phyloP scores from a whole-genome alignment of 2,113 vertebrate genomes.

The Myotis davidii region DNA sequence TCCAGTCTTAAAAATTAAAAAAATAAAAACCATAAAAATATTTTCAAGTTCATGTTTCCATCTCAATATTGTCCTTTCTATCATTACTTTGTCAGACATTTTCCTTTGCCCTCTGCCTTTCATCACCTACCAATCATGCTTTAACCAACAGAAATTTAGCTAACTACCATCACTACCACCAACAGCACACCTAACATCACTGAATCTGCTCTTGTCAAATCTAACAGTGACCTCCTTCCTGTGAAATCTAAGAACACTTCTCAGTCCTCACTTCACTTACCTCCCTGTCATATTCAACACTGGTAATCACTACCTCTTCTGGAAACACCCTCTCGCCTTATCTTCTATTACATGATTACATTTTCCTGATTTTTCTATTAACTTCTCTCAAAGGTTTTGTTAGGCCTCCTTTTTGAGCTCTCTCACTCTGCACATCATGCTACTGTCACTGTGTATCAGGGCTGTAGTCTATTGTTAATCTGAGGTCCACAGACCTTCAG shows the following conservation, averaged over 20 bases:
- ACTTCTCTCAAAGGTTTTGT: neutral
- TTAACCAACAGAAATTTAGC: neutral
- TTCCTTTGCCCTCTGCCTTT: neutral
- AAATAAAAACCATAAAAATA: neutral
- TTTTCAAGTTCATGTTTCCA: neutral
- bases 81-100: neutral
- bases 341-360: neutral
- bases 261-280: neutral
- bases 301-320: neutral
- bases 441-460: neutral
- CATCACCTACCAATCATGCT: neutral
- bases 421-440: neutral
- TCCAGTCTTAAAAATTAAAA: neutral
- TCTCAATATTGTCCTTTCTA: neutral
- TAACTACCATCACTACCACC: neutral
- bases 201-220: neutral
- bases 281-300: neutral
- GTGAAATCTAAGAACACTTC: neutral
- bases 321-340: neutral
- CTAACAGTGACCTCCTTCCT: neutral
- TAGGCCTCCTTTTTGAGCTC: neutral
- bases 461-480: neutral
- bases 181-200: neutral
- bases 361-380: neutral
- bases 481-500: neutral